phyloP scores from a whole-genome alignment of 2,888 invertebrate genomes.

The Tenthredo livida region DNA sequence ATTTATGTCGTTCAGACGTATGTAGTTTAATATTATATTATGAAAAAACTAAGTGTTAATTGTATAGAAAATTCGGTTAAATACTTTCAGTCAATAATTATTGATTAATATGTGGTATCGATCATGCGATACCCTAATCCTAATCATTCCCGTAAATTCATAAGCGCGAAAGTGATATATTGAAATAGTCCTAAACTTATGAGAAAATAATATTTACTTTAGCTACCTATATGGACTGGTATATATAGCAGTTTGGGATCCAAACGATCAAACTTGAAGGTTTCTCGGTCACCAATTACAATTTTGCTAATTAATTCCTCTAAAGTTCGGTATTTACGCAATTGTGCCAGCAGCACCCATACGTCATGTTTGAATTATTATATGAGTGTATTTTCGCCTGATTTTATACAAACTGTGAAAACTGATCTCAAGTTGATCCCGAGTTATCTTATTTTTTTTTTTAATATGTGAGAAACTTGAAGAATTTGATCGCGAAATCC shows the following conservation, averaged over 20 bases:
- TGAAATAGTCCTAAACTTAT: neutral
- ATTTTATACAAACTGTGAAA: neutral
- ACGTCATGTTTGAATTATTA: neutral
- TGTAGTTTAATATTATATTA: neutral
- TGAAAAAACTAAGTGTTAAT: neutral
- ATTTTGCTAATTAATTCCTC: neutral
- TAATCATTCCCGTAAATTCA: neutral
- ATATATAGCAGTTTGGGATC: neutral
- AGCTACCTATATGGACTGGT: neutral
- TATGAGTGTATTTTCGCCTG: neutral
- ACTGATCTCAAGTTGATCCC: neutral
- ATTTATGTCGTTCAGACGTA: neutral
- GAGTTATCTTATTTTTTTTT: neutral
- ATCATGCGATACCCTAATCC: neutral
- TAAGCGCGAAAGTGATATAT: conserved; percentile 40
- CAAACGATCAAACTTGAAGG: neutral
- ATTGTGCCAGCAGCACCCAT: neutral
- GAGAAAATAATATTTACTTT: neutral
- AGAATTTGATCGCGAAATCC: conserved; percentile 24
- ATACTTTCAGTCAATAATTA: conserved; percentile 27
- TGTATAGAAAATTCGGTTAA: neutral
- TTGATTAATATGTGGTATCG: neutral
- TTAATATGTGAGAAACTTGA: neutral
- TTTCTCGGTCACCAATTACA: neutral
- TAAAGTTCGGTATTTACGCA: neutral